Base-by-base conservation (phyloP, 2,888 invertebrate genomes). In the Amiota mariae region DNA sequence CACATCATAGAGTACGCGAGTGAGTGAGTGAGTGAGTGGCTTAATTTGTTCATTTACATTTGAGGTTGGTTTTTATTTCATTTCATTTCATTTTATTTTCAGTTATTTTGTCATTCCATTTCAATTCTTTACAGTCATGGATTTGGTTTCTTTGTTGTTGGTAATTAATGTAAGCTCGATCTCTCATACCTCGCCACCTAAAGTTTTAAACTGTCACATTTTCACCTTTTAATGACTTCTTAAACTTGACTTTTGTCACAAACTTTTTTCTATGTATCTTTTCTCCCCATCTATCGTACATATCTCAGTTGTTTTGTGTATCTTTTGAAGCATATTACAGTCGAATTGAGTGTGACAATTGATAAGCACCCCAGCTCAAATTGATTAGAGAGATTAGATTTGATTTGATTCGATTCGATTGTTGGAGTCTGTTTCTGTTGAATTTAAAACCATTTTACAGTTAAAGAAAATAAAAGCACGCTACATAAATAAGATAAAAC, bases 241-340 rank as follows among this genome's bases (percentile, higher is more conserved):
- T 36, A 36, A 36, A 36, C 36, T 36, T 36, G 36, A 36, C 36
- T 36, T 36, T 36, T 36, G 36, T 36, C 12, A 54, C 54, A 54
- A 54, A 54, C 3, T 54, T 3, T 12, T 70, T 56, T 11, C 36
- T 70, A n/a, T n/a, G 71, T 80, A 77, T 70, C 82, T 84, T 77
- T 78, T 84, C 80, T 72, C 76, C 74, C 76, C 74, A 73, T 64
- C 67, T 72, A 36, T n/a, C n/a, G n/a, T n/a, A n/a, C n/a, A 3
- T 36, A 74, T 72, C 56, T 76, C 24, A 24, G 67, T 78, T 76
- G 77, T 76, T 80, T 72, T 80, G 36, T 63, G 12, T 63, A 12
- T 63, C 8, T 24, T 2, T 4, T 24, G 46, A 20, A 12, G 4
- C 46, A n/a, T 54, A n/a, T 54, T 10, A 54, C 1, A 54, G 2